A percentile compares a stretch with the other conserved stretches of the same genome.
These are phyloP conservation scores for Pangasius macronema DNA, from an alignment of 2,797 vertebrate genomes.

Conservation along the genomic window DNA sequence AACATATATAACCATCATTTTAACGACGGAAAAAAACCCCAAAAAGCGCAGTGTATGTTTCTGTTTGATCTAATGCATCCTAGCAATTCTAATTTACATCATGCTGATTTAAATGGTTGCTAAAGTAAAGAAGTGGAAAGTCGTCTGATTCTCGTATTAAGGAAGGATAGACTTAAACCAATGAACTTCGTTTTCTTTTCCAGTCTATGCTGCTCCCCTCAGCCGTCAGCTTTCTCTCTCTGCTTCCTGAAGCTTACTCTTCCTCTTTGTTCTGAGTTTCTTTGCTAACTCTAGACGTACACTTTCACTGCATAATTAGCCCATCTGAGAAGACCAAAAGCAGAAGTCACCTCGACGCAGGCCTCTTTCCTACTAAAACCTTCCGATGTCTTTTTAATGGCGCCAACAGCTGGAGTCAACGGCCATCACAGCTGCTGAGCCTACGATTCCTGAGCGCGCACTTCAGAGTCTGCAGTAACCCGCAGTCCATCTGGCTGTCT, in stretches of 20 bases:
- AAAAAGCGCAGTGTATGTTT: neutral
- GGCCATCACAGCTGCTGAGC: conserved; percentile 64
- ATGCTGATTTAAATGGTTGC: neutral
- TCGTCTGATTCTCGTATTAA: neutral
- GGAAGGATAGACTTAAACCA: neutral
- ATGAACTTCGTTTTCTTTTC: neutral
- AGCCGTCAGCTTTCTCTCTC: neutral
- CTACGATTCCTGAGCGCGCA: conserved; percentile 33
- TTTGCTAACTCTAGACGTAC: conserved; percentile 52
- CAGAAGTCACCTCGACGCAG: conserved; percentile 53
- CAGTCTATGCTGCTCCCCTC: neutral
- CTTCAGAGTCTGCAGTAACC: conserved; percentile 35
- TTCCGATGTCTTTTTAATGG: conserved; percentile 75
- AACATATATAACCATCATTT: neutral
- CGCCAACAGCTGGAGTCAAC: conserved; percentile 74
- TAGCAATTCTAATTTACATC: neutral
- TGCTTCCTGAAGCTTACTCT: neutral
- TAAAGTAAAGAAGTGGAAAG: neutral
- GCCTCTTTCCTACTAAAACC: conserved; percentile 64
- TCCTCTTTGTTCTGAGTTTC: conserved; percentile 57
- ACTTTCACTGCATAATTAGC: conserved; percentile 38
- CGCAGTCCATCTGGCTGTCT: conserved; percentile 33
- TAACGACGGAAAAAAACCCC: no score
- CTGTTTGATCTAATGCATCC: neutral
- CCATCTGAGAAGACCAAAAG: conserved; percentile 13